A percentile compares a stretch with the other conserved stretches of the same genome.
Evolutionary conservation across 2,797 vertebrate species (phyloP).

Genomic region (Periparus ater): DNA sequence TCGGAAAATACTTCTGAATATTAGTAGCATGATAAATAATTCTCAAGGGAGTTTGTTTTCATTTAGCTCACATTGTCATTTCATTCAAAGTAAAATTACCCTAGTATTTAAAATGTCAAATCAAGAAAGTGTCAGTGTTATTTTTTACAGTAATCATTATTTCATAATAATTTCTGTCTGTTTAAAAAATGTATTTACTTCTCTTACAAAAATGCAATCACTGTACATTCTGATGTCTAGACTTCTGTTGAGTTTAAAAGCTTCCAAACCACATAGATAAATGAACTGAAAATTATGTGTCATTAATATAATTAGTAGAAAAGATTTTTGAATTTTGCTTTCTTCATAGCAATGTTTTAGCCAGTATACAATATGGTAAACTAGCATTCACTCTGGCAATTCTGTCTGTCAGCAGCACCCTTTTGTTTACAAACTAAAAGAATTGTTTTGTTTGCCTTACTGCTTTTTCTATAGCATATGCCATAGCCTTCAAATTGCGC

Average conservation of each 20-base stretch:
- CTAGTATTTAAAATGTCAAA: constrained; percentile 8
- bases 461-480: neutral
- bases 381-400: neutral
- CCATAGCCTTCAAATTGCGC: neutral
- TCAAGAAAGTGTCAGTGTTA: neutral
- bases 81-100: neutral
- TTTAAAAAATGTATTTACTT: neutral
- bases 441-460: neutral
- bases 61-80: neutral
- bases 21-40: neutral
- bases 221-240: neutral
- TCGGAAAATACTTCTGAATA: neutral
- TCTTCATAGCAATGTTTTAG: neutral
- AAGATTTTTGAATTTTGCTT: neutral
- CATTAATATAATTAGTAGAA: constrained; percentile 14
- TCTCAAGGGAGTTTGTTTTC: neutral
- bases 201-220: neutral
- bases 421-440: constrained; percentile 39
- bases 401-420: constrained; percentile 5
- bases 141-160: neutral
- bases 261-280: constrained; percentile 28
- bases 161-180: constrained; percentile 8
- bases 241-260: neutral
- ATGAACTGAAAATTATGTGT: constrained; percentile 31
- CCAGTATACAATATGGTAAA: neutral